Percentiles rank a stretch among this genome's conserved stretches.
These are phyloP conservation scores for Horisme vitalbata DNA, from an alignment of 2,888 invertebrate genomes.

Conservation along the genomic window DNA sequence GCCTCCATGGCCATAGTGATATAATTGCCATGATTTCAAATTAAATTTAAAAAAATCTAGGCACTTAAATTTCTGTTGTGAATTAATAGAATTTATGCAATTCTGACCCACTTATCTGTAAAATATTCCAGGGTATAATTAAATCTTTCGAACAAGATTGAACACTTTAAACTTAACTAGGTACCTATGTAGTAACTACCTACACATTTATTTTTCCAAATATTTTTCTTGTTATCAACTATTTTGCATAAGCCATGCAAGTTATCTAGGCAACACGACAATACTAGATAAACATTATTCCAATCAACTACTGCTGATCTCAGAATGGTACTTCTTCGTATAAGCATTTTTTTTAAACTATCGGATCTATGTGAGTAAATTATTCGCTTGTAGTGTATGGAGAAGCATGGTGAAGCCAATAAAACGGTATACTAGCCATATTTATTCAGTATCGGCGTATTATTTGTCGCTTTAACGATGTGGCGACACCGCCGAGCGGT, in stretches of 20 bases:
- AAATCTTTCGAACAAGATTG: too few species aligned
- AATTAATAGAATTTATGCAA: too few species aligned
- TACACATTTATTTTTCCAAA: too few species aligned
- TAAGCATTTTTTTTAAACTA: conserved; percentile 55
- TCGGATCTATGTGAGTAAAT: conserved; percentile 75
- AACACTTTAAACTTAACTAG: not conserved
- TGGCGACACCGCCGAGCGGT: conserved; percentile 57
- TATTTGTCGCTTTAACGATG: conserved; percentile 66
- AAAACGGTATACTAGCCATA: conserved; percentile 54
- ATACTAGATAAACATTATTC: not conserved
- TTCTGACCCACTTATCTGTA: too few species aligned
- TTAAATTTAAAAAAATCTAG: conserved; percentile 20
- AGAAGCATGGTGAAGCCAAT: conserved; percentile 70
- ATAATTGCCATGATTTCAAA: too few species aligned
- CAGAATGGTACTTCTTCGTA: conserved; percentile 20
- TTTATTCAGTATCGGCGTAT: conserved; percentile 58
- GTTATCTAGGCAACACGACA: not conserved
- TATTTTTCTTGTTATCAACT: too few species aligned
- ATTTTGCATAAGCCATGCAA: too few species aligned
- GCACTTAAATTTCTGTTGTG: too few species aligned
- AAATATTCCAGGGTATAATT: too few species aligned
- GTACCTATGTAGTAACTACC: not conserved
- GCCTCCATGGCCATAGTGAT: too few species aligned
- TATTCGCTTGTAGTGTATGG: conserved; percentile 76
- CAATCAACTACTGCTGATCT: conserved; percentile 5